Base-by-base conservation (phyloP, 2,113 vertebrate species). In the Anas platyrhynchos region DNA sequence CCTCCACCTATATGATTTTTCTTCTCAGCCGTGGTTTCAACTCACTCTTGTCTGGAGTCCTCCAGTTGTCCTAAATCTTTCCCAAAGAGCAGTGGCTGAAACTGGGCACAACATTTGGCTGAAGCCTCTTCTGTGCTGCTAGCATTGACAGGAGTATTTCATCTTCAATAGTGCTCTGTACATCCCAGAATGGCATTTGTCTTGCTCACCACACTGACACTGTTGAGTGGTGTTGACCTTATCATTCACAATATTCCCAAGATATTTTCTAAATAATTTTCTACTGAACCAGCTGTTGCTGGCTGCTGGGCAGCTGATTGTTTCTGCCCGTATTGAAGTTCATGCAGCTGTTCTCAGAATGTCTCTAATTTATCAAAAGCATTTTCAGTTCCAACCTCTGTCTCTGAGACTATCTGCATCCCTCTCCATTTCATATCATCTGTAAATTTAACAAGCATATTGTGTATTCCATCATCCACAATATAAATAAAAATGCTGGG, bases 331-430 rank as follows among this genome's bases (percentile, higher is more conserved):
- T 62, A 44, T 0, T 62, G 36, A 83, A 65, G 44, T 76, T 88
- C 67, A 73, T 83, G 50, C 93, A 95, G 79, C 55, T 88, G 59
- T 83, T 94, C 59, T 88, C 58, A 88, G 82, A 91, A 79, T 87
- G 85, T 79, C 50, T 85, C 32, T 44, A 18, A 5, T 87, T 93
- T 69, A 69, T 88, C 75, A 83, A 56, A 6, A 85, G 1, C n/a
- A 32, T 80, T 85, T 93, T 86, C n/a, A 74, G 46, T 74, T 80
- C 55, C 59, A 88, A 1, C 50, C 14, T 11, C 27, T 75, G 31
- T 59, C 59, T 87, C 34, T 48, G 56, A 85, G 67, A 65, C 38
- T 92, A 50, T 78, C 26, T 81, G 34, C 13, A 58, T 21, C 4
- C 34, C 7, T 83, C 50, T 80, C 72, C 12, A 38, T 88, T 85